phyloP scores from a whole-genome alignment of 2,888 invertebrate genomes.

The Nemotelus nigrinus region DNA sequence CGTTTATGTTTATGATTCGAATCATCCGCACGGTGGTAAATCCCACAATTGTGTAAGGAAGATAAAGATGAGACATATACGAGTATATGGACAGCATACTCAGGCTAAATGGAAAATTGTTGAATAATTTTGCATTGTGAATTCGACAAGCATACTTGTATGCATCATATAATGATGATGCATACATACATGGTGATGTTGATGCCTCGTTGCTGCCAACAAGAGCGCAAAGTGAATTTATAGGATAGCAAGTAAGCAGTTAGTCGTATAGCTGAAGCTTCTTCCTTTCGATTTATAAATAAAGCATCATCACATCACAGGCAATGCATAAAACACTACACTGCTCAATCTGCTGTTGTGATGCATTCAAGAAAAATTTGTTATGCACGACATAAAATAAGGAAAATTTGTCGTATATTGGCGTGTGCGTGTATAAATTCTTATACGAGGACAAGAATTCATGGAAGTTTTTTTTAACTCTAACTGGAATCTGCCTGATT shows the following conservation, averaged over 20 bases:
- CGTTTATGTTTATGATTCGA: background rate
- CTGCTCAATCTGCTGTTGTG: background rate
- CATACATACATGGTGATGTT: background rate
- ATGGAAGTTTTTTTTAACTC: background rate
- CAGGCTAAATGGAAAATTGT: constrained; percentile 39
- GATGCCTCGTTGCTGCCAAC: background rate
- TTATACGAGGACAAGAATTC: background rate
- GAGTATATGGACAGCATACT: constrained; percentile 13
- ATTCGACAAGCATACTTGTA: constrained; percentile 13
- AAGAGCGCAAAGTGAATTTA: background rate
- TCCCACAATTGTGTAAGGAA: constrained; percentile 7
- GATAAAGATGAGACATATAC: background rate
- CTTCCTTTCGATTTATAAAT: too few species aligned
- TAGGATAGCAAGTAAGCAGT: too few species aligned
- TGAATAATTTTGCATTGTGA: constrained; percentile 42
- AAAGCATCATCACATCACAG: background rate
- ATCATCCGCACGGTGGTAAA: background rate
- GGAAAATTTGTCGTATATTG: constrained; percentile 45
- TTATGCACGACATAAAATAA: constrained; percentile 40
- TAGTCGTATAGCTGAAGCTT: too few species aligned
- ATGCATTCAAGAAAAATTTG: constrained; percentile 32
- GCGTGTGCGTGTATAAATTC: constrained; percentile 20
- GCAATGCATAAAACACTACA: background rate
- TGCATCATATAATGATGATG: background rate
- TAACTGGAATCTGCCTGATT: background rate